Evolutionary conservation across 2,888 invertebrate species (phyloP), one percentile per base, ranked within the genome.

Genomic region (Nipponacmea schrenckii): DNA sequence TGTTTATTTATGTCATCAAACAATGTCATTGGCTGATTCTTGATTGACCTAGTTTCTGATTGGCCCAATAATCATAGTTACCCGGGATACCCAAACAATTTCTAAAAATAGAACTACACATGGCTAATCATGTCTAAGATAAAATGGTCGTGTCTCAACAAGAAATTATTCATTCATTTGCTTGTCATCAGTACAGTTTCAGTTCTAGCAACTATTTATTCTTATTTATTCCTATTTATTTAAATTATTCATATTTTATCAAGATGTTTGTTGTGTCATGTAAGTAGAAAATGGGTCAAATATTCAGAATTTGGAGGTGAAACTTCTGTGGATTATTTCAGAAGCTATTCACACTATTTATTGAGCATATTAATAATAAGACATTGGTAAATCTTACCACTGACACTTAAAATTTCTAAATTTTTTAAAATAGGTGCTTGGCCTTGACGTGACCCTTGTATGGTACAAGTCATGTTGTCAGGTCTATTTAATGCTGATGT

Each of bases 91-190:
- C 66, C 20, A 17, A 46, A 24, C 39, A 31, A n/a, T 31, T 24
- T 66, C 24, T 66, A 44, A 45, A 66, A 45, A 24, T 46, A 45
- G 39, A 66, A 24, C 39, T 45, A 26, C 66, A 46, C 66, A 66
- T 46, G 46, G 56, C 56, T 56, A 56, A 56, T 56, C 56, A 45
- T 24, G 46, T 44, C 17, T 24, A n/a, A 45, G 39, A 24, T 46
- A 66, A 45, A 66, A 39, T 45, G 45, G 66, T 66, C 66, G 44
- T 39, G 66, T 66, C 66, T 24, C 44, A 44, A 66, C 66, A 66
- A 45, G 66, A 66, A 44, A 66, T 66, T 44, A 39, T 66, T 44
- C 66, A 66, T 17, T 27, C 26, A 17, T 8, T 14, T 64, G 31
- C 20, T 17, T 27, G n/a, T 64, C 64, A 2, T 14, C 20, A 17